Evolutionary conservation across 2,797 vertebrate species (phyloP), one percentile per base, ranked within the genome.

Genomic region (Gobio occitaniae): DNA sequence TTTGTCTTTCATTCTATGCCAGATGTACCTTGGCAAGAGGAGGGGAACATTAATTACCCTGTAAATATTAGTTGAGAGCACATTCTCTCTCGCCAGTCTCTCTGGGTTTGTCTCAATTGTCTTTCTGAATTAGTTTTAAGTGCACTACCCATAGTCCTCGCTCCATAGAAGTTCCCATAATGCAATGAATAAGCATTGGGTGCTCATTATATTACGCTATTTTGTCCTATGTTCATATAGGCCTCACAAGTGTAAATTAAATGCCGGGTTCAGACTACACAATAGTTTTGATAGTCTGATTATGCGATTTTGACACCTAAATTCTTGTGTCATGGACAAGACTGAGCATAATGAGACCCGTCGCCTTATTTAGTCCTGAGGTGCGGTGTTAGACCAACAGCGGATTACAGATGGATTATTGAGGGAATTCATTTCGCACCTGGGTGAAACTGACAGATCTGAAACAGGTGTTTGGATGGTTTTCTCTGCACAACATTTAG

Each of bases 1-100:
- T 86, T 87, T 54, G 77, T 86, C 87, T 88, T 87, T 90, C 72
- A 84, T 82, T 84, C 68, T 41, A 74, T 81, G 75, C 80, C 85
- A 83, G 82, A 68, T 77, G 77, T 75, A 83, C 88, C 82, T 89
- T 87, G 82, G 84, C 82, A 85, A 66, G 61, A 87, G 48, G 78
- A 66, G 63, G 41, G 7, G 16, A 50, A 71, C 76, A 80, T 84
- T 80, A 68, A 82, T 85, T 87, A 86, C 48, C 65, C 76, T 3
- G 71, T 85, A 87, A 86, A 89, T 70, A 82, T 81, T 75, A 84
- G 52, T 81, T 70, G 65, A 78, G 38, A 47, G 82, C 61, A 44
- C 78, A 48, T 38, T 54, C 12, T 21, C 47, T 52, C 70, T 70
- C 68, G 74, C 12, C 44, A 15, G 61, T 21, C 52, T 61, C 71